Evolutionary conservation across 2,888 invertebrate species (phyloP), one percentile per base, ranked within the genome.

Genomic region (Carpatolechia fugitivella): DNA sequence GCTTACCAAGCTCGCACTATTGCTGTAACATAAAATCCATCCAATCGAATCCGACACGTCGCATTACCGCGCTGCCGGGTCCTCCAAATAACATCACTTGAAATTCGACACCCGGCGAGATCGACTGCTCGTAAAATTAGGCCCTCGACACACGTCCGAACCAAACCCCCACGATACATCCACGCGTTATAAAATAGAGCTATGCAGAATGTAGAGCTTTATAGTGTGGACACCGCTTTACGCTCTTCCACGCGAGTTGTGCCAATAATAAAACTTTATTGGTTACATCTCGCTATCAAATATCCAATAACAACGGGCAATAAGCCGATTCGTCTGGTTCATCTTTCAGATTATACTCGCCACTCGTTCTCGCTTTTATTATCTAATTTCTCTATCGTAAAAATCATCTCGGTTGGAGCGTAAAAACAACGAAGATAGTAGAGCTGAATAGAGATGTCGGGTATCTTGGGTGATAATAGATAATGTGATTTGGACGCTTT

Each of bases 51-150:
- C 78, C 77, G 80, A 82, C 85, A 82, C 81, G 80, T 85, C 79
- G 76, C 81, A 82, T 85, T 80, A 82, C 73, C 6, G 69, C 68
- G 70, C 68, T 73, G 66, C 63, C n/a, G 76, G 75, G 73, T 75
- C 77, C 80, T 78, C 78, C 72, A 79, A 81, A 83, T 79, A 80
- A 79, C 84, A 69, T 73, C 77, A 80, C 83, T 85, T 83, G 83
- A 86, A 85, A 85, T 84, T 84, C 81, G 82, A 85, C 82, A 81
- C 77, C 75, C 72, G 76, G 75, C 73, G 78, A 81, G 80, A 79
- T 76, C 78, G 78, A 68, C 72, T 71, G 78, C 71, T 86, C 85
- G 82, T 87, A 84, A 88, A 88, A 86, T 86, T 85, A 83, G 79
- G 78, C 72, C 69, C 72, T 70, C 66, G 65, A 75, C 73, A 72